A percentile compares a stretch with the other conserved stretches of the same genome.
Evolutionary conservation across 1,140 invertebrate species (phyloP).

Genomic region (Popillia japonica): DNA sequence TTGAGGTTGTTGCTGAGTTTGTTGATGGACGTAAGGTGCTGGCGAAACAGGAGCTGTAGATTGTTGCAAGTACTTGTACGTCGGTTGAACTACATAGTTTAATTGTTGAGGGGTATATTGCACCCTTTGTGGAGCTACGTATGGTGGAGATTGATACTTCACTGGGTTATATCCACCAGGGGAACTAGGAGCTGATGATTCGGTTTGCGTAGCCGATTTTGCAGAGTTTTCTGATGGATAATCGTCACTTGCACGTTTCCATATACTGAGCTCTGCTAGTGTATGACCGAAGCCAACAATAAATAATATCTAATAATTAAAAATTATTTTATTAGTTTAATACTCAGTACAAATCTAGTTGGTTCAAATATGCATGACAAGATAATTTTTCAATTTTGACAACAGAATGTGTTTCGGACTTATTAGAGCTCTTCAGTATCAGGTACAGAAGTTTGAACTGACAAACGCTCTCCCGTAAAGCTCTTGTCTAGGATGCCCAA

Average conservation of each 20-base stretch:
- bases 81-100: slow-evolving; percentile 23
- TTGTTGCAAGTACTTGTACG: slow-evolving; percentile 32
- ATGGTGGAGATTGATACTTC: slow-evolving; percentile 30
- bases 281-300: not conserved
- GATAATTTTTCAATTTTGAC: no score
- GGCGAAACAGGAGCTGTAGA: not conserved
- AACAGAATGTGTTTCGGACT: no score
- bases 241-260: not conserved
- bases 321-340: no score
- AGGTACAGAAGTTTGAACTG: no score
- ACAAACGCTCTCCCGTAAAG: no score
- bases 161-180: not conserved
- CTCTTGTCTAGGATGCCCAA: no score
- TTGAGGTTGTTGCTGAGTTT: slow-evolving; percentile 2
- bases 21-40: not conserved
- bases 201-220: not conserved
- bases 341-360: no score
- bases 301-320: not conserved
- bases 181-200: not conserved
- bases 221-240: not conserved
- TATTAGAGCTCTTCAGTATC: no score
- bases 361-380: no score
- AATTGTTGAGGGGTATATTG: slow-evolving; percentile 37
- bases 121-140: not conserved
- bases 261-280: not conserved